Conservation (phyloP, 2,797 vertebrate genomes). For the Triplophysa bombifrons region DNA sequence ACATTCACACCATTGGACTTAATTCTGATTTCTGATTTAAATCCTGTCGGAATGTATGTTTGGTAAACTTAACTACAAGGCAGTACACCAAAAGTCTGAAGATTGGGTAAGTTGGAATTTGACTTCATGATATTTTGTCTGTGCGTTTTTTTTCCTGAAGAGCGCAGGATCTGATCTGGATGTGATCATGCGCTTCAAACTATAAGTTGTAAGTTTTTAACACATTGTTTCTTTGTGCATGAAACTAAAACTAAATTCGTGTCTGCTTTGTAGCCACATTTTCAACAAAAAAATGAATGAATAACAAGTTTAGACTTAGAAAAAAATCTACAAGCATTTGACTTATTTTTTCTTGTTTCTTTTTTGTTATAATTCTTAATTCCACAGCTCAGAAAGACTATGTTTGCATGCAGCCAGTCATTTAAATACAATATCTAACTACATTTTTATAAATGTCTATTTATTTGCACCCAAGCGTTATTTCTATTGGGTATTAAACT, state of each 20-base stretch:
- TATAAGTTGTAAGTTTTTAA: neutral
- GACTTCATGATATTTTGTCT: constrained; percentile 7
- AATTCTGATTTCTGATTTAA: constrained; percentile 34
- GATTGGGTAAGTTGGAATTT: constrained; percentile 22
- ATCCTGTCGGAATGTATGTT: constrained; percentile 40
- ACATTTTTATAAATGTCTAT: too few species aligned
- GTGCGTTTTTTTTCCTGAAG: neutral
- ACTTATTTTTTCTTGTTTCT: neutral
- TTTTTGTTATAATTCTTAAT: neutral
- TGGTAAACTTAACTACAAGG: neutral
- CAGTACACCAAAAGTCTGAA: neutral
- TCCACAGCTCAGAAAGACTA: neutral
- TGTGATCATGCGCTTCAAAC: neutral
- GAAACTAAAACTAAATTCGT: neutral
- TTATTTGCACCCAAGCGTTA: neutral
- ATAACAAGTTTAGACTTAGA: neutral
- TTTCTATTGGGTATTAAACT: neutral
- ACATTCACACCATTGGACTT: constrained; percentile 62
- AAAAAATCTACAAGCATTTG: neutral
- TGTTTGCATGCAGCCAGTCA: neutral
- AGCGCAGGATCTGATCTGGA: neutral
- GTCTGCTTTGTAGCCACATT: neutral
- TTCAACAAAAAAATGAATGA: neutral
- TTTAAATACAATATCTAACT: neutral
- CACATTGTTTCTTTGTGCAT: neutral